phyloP scores from a whole-genome alignment of 2,888 invertebrate genomes.

The Xylota sylvarum region DNA sequence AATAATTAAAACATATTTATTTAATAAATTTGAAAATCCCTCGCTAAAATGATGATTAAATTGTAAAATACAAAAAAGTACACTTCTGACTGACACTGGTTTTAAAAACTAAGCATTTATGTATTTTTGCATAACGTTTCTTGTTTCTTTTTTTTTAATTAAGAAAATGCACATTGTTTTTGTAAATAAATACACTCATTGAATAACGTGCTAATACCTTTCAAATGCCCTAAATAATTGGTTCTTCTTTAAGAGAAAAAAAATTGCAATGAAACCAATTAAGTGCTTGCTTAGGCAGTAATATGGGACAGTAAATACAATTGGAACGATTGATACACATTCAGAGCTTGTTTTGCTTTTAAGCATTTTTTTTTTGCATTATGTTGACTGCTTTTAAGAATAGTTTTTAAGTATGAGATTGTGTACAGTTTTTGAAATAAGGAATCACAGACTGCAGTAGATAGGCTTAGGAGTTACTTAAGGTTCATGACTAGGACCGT shows the following conservation, averaged over 20 bases:
- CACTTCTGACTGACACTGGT: neutral
- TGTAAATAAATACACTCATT: slow-evolving; percentile 39
- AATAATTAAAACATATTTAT: too few species aligned
- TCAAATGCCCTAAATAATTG: neutral
- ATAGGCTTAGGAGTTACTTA: too few species aligned
- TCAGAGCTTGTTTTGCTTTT: slow-evolving; percentile 19
- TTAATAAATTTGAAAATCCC: neutral
- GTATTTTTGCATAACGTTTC: neutral
- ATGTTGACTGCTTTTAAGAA: slow-evolving; percentile 21
- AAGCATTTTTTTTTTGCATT: neutral
- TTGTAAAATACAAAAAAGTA: neutral
- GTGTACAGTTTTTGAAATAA: too few species aligned
- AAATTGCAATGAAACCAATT: slow-evolving; percentile 2
- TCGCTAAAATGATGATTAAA: neutral
- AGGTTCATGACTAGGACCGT: too few species aligned
- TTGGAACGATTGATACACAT: neutral
- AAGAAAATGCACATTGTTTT: slow-evolving; percentile 14
- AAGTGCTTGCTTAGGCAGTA: slow-evolving; percentile 59
- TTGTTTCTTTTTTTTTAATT: neutral
- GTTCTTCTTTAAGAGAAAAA: neutral
- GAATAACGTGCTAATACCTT: slow-evolving; percentile 11
- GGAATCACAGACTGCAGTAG: too few species aligned
- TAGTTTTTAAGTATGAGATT: neutral
- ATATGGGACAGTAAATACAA: slow-evolving; percentile 17
- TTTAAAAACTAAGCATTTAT: neutral